Base-by-base conservation (phyloP, 64 coral and sea anemone genomes). In the Pocillopora damicornis region DNA sequence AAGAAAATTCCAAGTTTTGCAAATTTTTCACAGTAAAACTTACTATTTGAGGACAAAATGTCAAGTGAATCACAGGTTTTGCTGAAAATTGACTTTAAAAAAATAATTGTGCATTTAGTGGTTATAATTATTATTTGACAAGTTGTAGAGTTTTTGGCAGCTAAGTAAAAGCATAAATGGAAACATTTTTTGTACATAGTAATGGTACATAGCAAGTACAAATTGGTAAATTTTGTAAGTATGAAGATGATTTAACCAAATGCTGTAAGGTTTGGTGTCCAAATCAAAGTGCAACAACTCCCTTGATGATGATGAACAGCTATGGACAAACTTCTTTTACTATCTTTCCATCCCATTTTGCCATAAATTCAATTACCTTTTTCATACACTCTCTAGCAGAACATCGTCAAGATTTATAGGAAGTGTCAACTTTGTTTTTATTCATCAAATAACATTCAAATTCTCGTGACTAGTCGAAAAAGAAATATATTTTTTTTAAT, bases 131-230 rank as follows among this genome's bases (percentile, higher is more conserved):
- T 71, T 63, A 63, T 63, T 63, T 71, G 67, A 9, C 25, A 71
- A 23, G 67, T 71, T 11, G 20, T 71, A 0, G 8, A 23, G 12
- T 71, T 71, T 71, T 71, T 71, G 22, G 67, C 25, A 71, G 25
- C 22, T 25, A 71, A 11, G 6, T 11, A 22, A 11, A 23, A 71
- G 67, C 20, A n/a, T 4, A 5, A 71, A 26, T 71, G 67, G 67
- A 71, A 25, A 71, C 20, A 71, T 25, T 71, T 71, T 71, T 71
- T 71, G 67, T 71, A 71, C 22, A 71, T 71, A 71, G n/a, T 71
- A 25, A n/a, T 25, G 11, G n/a, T 11, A 71, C 67, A 71, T 20
- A 22, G 1, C 64, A 71, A 25, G 67, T 71, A 4, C 25, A 71
- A 71, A 71, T 20, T 71, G 22, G 67, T 71, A 71, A 30, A 71